Base-by-base conservation (phyloP, 2,113 vertebrate species). In the Propithecus coquereli region DNA sequence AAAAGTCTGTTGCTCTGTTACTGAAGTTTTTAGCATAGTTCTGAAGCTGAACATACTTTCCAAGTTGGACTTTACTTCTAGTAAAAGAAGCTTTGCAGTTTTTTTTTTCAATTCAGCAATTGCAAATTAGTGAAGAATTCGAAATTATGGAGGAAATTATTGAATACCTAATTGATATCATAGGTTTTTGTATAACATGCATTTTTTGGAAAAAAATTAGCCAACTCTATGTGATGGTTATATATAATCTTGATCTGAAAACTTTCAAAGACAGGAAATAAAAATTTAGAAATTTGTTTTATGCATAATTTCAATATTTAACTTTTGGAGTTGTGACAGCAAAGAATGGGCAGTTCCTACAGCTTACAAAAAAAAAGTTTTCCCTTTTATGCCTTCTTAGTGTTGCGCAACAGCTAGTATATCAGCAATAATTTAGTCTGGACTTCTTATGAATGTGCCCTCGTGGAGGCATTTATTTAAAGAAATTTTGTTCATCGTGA, bases 221-320 rank as follows among this genome's bases (percentile, higher is more conserved):
- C 61, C 47, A 85, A 16, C 9, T 52, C 71, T 86, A 88, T 74
- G 12, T 88, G 25, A 68, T 79, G 4, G 27, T 95, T 23, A 1
- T 77, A 32, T 94, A 23, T 93, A 59, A 50, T 47, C 30, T 87
- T 87, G 9, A 70, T 90, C 57, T 88, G 6, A 81, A 95, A 85
- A 81, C 18, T 80, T 81, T 47, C 54, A 87, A 74, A 82, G 50
- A 61, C 14, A 73, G 61, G 34, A 94, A 87, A 52, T 94, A 74
- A 88, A 90, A 93, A 20, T 52, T 50, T 95, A 83, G 43, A 77
- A 77, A 66, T 70, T 85, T 91, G 61, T 89, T 83, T 76, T 40
- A 40, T 89, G 37, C 34, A 16, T 16, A 16, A 37, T 90, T 74
- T 95, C 43, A 81, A 32, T 73, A 6, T 93, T 91, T 90, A 96